Conservation (phyloP, 1,140 invertebrate genomes). For the Dreissena polymorpha region DNA sequence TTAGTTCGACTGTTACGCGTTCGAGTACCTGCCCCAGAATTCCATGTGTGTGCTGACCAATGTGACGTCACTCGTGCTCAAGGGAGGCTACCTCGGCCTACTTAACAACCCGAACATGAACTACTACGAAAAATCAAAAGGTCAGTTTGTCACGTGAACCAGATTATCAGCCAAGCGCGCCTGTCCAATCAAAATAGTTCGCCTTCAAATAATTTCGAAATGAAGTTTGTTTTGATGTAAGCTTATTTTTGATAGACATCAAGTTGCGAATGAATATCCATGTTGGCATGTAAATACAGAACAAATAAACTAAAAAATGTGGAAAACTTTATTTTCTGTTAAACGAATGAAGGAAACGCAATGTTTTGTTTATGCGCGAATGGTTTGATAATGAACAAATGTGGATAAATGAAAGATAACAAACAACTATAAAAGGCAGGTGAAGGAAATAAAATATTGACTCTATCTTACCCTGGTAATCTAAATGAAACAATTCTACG, state of each 20-base stretch:
- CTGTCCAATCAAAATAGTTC: not conserved
- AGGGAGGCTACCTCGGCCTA: conserved; percentile 58
- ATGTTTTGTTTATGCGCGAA: too few species aligned
- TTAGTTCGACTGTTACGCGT: conserved; percentile 59
- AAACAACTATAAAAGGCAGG: too few species aligned
- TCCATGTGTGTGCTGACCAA: conserved; percentile 59
- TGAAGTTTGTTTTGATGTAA: not conserved
- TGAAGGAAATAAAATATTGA: too few species aligned
- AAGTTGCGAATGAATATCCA: too few species aligned
- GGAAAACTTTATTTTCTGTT: too few species aligned
- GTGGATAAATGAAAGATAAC: too few species aligned
- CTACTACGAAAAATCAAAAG: conserved; percentile 62
- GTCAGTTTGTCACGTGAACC: conserved; percentile 16
- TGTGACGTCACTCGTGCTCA: conserved; percentile 56
- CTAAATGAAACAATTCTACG: too few species aligned
- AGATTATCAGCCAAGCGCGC: too few species aligned
- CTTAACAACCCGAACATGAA: conserved; percentile 45
- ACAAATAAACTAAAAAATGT: not conserved
- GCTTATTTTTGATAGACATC: not conserved
- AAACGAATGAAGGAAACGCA: too few species aligned
- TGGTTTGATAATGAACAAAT: too few species aligned
- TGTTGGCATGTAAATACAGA: not conserved
- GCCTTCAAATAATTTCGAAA: not conserved
- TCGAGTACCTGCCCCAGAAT: conserved; percentile 57
- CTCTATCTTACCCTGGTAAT: too few species aligned